These are phyloP conservation scores for Idaea biselata DNA, from an alignment of 2,888 invertebrate species.

Conservation along the genomic window DNA sequence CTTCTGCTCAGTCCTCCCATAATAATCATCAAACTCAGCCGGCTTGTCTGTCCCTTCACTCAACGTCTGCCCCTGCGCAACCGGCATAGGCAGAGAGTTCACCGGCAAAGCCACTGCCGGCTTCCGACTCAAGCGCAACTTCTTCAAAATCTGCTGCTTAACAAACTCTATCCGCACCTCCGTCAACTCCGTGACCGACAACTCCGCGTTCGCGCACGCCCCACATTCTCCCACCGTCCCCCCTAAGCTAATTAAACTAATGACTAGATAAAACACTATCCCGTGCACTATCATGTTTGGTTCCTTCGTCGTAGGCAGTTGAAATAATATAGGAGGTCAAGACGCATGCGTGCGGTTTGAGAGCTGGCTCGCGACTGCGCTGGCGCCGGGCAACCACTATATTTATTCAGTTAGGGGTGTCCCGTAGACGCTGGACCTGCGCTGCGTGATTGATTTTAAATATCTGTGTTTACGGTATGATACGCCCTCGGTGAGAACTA, in stretches of 20 bases:
- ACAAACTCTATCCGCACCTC: constrained; percentile 89
- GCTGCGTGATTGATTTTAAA: background rate
- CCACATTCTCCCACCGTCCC: constrained; percentile 60
- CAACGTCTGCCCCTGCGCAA: constrained; percentile 86
- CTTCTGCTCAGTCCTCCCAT: constrained; percentile 91
- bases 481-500: background rate
- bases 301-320: constrained; percentile 61
- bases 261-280: constrained; percentile 58
- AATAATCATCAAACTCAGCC: constrained; percentile 86
- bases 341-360: constrained; percentile 59
- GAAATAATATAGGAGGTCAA: constrained; percentile 59
- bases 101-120: constrained; percentile 83
- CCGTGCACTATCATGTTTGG: constrained; percentile 50
- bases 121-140: constrained; percentile 87
- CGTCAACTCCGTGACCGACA: constrained; percentile 79
- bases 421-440: background rate
- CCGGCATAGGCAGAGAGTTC: constrained; percentile 86
- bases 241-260: constrained; percentile 52
- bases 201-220: constrained; percentile 69
- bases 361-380: constrained; percentile 49
- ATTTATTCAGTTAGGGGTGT: constrained; percentile 1
- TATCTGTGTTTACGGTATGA: background rate
- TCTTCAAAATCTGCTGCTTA: constrained; percentile 91
- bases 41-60: constrained; percentile 80
- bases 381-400: constrained; percentile 11